These are phyloP conservation scores for Leptopilina boulardi DNA, from an alignment of 1,140 invertebrate species.

Conservation along the genomic window DNA sequence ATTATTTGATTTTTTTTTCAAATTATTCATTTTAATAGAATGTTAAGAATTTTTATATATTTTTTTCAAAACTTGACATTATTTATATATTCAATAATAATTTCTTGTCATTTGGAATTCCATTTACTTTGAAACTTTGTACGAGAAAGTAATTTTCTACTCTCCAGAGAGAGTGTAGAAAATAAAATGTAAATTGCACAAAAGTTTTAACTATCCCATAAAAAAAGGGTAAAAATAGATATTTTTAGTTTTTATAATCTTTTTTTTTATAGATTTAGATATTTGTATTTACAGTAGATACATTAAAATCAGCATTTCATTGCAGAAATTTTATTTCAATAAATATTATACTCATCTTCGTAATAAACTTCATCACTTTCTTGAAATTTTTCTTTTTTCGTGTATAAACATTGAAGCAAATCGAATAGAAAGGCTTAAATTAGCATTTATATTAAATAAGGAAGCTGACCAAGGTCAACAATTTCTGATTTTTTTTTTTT, in stretches of 20 bases:
- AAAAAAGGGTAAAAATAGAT: background rate
- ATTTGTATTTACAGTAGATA: background rate
- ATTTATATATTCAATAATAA: background rate
- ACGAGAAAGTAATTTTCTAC: slow-evolving; percentile 11
- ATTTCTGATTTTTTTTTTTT: slow-evolving; percentile 13
- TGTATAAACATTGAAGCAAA: background rate
- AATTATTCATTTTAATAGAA: no score
- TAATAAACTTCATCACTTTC: background rate
- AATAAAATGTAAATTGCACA: slow-evolving; percentile 21
- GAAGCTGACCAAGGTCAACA: background rate
- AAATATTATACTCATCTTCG: background rate
- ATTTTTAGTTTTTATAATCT: background rate
- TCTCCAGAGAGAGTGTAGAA: slow-evolving; percentile 5
- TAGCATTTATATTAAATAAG: slow-evolving; percentile 22
- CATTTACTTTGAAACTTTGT: slow-evolving; percentile 15
- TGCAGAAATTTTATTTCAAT: no score
- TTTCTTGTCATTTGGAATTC: slow-evolving; percentile 14
- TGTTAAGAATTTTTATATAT: background rate
- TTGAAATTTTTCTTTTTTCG: background rate
- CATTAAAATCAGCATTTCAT: background rate
- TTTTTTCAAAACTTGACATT: background rate
- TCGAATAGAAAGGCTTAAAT: background rate
- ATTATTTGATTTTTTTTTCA: no score
- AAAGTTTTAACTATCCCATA: slow-evolving; percentile 10
- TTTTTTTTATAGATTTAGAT: background rate